Conservation (phyloP, 2,888 invertebrate species). For the Sinopyrophorus schimmeli region DNA sequence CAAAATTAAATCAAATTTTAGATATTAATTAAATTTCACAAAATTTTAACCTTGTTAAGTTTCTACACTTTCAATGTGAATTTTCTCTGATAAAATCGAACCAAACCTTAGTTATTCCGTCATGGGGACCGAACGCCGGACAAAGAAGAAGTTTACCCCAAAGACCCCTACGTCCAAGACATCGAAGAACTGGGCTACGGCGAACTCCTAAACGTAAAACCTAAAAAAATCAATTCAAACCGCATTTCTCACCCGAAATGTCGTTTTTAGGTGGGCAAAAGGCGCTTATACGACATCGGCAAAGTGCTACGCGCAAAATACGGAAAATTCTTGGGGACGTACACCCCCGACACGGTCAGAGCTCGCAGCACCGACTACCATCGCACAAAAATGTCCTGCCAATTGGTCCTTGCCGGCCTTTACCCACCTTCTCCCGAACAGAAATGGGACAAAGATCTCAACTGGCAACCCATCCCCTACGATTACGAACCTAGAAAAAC, state of each 20-base stretch:
- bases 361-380: slow-evolving; percentile 67
- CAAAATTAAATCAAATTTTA: too few relatives aligned
- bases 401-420: slow-evolving; percentile 68
- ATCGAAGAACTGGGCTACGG: slow-evolving; percentile 75
- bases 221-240: too few relatives aligned
- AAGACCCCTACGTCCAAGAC: slow-evolving; percentile 65
- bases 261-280: slow-evolving; percentile 58
- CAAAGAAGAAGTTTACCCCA: slow-evolving; percentile 64
- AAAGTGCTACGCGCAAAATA: slow-evolving; percentile 65
- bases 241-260: too few relatives aligned
- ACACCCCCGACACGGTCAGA: slow-evolving; percentile 59
- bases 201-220: slow-evolving; percentile 76
- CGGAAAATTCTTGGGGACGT: slow-evolving; percentile 62
- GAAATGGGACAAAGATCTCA: slow-evolving; percentile 57
- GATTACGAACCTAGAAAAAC: slow-evolving; percentile 37
- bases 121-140: slow-evolving; percentile 78
- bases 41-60: too few relatives aligned
- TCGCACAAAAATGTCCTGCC: slow-evolving; percentile 72
- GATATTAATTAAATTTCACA: too few relatives aligned
- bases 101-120: slow-evolving; percentile 68
- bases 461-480: slow-evolving; percentile 47
- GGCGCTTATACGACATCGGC: slow-evolving; percentile 66
- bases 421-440: slow-evolving; percentile 63
- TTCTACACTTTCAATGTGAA: too few relatives aligned
- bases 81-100: too few relatives aligned